Evolutionary conservation across 1,140 invertebrate species (phyloP).

Genomic region (Chionoecetes opilio): DNA sequence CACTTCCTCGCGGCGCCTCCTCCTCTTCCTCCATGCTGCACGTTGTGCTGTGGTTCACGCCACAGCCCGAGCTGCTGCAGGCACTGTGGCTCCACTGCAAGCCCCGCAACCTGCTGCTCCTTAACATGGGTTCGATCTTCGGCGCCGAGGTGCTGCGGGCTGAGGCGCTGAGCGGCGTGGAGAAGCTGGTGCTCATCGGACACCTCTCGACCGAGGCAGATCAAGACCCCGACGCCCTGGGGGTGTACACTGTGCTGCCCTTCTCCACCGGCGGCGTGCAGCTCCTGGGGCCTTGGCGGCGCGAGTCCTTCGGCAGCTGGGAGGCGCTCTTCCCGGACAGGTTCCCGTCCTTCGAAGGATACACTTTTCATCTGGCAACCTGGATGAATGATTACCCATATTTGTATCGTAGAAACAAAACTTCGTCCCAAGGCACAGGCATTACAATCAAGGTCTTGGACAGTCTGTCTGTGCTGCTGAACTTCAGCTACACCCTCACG

Average conservation of each 20-base stretch:
- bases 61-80: not conserved
- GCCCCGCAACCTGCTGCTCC: conserved; percentile 33
- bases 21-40: conserved; percentile 31
- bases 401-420: not conserved
- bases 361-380: conserved; percentile 19
- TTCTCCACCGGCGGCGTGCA: no score
- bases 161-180: not conserved
- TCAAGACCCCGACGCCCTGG: not conserved
- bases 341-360: no score
- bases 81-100: not conserved
- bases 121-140: not conserved
- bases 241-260: no score
- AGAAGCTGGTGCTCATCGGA: conserved; percentile 34
- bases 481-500: conserved; percentile 27
- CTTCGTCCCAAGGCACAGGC: not conserved
- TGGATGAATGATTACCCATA: conserved; percentile 19
- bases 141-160: not conserved
- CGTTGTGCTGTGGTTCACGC: conserved; percentile 33
- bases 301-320: not conserved
- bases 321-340: conserved; percentile 8
- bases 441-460: not conserved
- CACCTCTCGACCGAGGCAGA: not conserved
- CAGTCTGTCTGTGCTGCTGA: not conserved
- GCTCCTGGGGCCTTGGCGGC: not conserved
- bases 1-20: not conserved